Evolutionary conservation across 2,888 invertebrate species (phyloP), one percentile per base, ranked within the genome.

Genomic region (Synanthedon tipuliformis): DNA sequence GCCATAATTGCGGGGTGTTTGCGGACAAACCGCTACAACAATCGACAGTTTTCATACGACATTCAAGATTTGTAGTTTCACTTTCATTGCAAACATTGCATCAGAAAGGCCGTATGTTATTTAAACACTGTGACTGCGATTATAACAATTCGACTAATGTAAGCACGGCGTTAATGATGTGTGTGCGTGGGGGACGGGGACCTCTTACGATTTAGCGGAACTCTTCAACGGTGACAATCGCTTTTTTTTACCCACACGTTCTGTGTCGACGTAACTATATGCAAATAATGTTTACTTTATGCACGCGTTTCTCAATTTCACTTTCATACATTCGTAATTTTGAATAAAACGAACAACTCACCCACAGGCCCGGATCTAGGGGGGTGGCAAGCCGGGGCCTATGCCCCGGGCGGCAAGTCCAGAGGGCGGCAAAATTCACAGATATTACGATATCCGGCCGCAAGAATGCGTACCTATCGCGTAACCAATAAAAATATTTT

Each of bases 51-150:
- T 72, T 73, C 71, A 68, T 66, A 67, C 71, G 73, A 69, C 68
- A 64, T 63, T 45, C 64, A 60, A 63, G 64, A 67, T 77, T 78
- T 69, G 67, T 64, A 71, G 72, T 81, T 81, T 81, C 80, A 78
- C 82, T 82, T 82, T 81, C 79, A 71, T 80, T 61, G 57, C 50
- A 50, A 51, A n/a, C 41, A 64, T 75, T 77, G 66, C 75, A 74
- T 75, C 74, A 76, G 59, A 73, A 75, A 78, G 75, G 73, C 71
- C 73, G 63, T 65, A 66, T 64, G 65, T 34, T 66, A 48, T 40
- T 50, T 50, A 51, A 53, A 65, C 65, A 63, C 56, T 60, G 61
- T 62, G 61, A 60, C 56, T 62, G 60, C 58, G 69, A 71, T 67
- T 70, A 71, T 70, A 64, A 73, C 68, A 69, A 71, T 72, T 65